These are phyloP conservation scores for Uropsilus gracilis DNA, from an alignment of 2,113 vertebrate genomes.

Conservation along the genomic window DNA sequence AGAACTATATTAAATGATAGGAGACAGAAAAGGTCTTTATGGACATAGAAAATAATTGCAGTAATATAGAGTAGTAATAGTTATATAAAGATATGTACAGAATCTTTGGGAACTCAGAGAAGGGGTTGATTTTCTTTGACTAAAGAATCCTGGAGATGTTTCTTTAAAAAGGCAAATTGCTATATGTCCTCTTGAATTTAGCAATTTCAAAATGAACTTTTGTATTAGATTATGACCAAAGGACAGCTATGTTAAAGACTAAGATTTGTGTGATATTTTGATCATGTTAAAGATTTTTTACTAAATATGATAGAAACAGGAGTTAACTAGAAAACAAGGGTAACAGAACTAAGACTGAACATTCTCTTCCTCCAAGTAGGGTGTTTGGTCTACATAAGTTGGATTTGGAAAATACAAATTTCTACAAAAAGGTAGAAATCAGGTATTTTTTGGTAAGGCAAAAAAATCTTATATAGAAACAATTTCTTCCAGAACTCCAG, in stretches of 20 bases:
- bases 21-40: neutral
- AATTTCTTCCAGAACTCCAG: neutral
- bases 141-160: neutral
- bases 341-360: neutral
- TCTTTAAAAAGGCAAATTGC: neutral
- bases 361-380: neutral
- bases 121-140: neutral
- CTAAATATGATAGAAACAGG: neutral
- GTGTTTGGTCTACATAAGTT: neutral
- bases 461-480: neutral
- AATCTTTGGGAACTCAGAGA: neutral
- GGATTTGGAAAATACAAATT: neutral
- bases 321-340: neutral
- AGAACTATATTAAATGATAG: neutral
- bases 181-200: neutral
- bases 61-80: neutral
- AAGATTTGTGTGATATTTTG: neutral
- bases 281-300: neutral
- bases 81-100: neutral
- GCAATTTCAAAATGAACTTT: conserved; percentile 11
- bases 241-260: neutral
- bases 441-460: neutral
- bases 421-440: neutral
- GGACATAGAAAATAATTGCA: neutral
- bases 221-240: conserved; percentile 18